Evolutionary conservation across 1,140 invertebrate genomes (phyloP), one percentile per base, ranked within the genome.

Genomic region (Parapsyche elsis): DNA sequence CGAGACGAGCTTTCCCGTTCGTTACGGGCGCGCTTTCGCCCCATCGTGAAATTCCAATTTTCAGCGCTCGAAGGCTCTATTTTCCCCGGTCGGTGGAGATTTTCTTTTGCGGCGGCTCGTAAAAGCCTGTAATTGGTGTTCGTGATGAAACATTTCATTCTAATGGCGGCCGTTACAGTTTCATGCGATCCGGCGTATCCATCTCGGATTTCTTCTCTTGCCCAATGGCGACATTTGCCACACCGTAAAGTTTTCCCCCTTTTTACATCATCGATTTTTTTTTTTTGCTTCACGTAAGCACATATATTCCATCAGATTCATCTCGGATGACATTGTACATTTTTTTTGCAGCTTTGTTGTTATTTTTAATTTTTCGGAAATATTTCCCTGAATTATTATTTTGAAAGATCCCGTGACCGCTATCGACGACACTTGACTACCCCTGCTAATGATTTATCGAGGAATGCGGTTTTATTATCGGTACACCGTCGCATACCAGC

Each of bases 141-240:
- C 64, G 73, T 75, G 73, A 75, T 75, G 73, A 75, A 75, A 75
- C 73, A 75, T 75, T 75, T 75, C 73, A 75, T 75, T 75, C 73
- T 75, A 75, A 75, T 46, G 73, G 44, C 73, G 21, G 73, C 73
- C 73, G 73, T 75, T 75, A 75, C n/a, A 16, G 45, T 46, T 71
- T 75, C 71, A 53, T 19, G 21, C 71, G 5, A 44, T 71, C 21
- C 61, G 19, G 61, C 38, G 67, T 38, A 71, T 71, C 19, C 38
- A 38, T 71, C 38, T 71, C 21, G 67, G 67, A 71, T 71, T 38
- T 38, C 67, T 16, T 67, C 12, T 19, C 61, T 23, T 10, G 10
- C 24, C 61, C 19, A n/a, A 16, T 57, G 53, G 19, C 19, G 53
- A 57, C 14, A 57, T 57, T 67, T 53, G 49, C 49, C 49, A 53